Evolutionary conservation across 1,140 invertebrate species (phyloP), one percentile per base, ranked within the genome.

Genomic region (Drosophila takahashii): DNA sequence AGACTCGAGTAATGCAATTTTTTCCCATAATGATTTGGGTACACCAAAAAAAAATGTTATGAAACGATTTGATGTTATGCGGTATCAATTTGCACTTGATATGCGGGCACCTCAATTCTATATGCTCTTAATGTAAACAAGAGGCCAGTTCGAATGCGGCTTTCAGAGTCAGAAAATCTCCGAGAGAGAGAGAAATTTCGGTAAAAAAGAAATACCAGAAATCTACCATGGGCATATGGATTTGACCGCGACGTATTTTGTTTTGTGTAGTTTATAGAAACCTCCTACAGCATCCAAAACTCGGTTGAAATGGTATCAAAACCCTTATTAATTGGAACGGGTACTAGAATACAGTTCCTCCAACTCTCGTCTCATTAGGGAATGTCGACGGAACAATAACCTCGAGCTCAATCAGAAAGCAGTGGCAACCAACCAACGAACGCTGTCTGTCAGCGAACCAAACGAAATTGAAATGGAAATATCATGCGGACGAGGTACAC

Each of bases 401-500:
- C 18, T 37, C 16, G 32, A 41, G 34, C 42, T 66, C 59, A 48
- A 48, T 67, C 60, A 47, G 67, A 69, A 50, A 50, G 67, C 45
- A 50, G 69, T 58, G 65, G 11, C 65, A 62, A 41, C 26, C 42
- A 6, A 37, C 16, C 45, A 16, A 16, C 11, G 13, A n/a, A 47
- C 13, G 5, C 48, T 42, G 58, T 36, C 58, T 27, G 50, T 74
- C 58, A 56, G 57, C 26, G 27, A 16, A 22, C 58, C 37, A 50
- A 26, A 7, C 59, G 61, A 73, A 81, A 81, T 79, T 66, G 66
- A 51, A 74, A 75, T 74, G 72, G 72, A 85, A 80, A 73, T 73
- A 81, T 86, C 69, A 76, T 51, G 36, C 29, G 26, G 29, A 22
- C 16, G 27, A 29, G 26, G 51, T 9, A 26, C 36, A 41, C 36